Conservation (phyloP, 2,888 invertebrate genomes). For the Hydroisotoma schaefferi region DNA sequence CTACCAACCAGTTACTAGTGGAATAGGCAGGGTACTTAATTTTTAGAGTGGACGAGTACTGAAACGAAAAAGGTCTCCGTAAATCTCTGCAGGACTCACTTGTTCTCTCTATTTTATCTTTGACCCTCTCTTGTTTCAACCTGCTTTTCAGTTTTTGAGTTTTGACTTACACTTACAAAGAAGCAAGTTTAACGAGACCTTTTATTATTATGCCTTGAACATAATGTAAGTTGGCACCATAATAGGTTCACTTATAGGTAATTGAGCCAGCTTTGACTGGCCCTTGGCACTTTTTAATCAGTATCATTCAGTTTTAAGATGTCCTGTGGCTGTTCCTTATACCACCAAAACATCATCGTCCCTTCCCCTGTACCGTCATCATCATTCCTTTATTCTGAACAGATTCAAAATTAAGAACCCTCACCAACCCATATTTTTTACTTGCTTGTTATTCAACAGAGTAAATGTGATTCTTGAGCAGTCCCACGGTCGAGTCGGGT, state of each 20-base stretch:
- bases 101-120: neutral
- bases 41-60: too few species aligned
- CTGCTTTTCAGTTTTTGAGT: slow-evolving; percentile 9
- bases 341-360: neutral
- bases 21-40: too few species aligned
- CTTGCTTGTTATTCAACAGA: neutral
- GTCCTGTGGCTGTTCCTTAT: slow-evolving; percentile 6
- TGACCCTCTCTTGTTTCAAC: slow-evolving; percentile 11
- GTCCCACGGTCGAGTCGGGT: slow-evolving; percentile 4
- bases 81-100: neutral
- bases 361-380: neutral
- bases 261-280: slow-evolving; percentile 2
- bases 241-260: neutral
- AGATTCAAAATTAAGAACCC: neutral
- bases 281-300: neutral
- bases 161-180: slow-evolving; percentile 7
- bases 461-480: neutral
- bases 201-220: neutral
- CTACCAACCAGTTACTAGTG: too few species aligned
- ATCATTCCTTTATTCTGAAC: too few species aligned
- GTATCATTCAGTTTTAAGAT: slow-evolving; percentile 6
- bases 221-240: neutral
- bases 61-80: neutral
- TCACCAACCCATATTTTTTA: neutral
- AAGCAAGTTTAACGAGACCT: neutral